phyloP scores from a whole-genome alignment of 2,113 vertebrate genomes.

The Vulpes ferrilata region DNA sequence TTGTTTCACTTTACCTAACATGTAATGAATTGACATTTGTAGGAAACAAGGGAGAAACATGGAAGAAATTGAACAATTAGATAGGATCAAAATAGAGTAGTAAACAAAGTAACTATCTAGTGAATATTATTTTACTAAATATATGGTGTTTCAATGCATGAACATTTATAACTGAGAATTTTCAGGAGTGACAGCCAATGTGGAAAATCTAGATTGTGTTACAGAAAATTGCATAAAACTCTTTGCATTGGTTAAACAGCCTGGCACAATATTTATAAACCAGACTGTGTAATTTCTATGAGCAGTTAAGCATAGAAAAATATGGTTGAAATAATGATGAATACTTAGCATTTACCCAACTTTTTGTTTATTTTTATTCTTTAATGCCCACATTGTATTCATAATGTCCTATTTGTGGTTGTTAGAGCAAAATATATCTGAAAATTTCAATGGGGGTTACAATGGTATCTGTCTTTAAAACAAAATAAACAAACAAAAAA shows the following conservation, averaged over 20 bases:
- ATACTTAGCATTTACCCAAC: not conserved
- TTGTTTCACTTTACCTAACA: not conserved
- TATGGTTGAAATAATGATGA: not conserved
- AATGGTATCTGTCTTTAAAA: not conserved
- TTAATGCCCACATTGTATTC: not conserved
- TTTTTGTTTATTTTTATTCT: not conserved
- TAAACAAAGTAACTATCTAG: not conserved
- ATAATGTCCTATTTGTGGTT: not conserved
- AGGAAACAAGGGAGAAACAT: not conserved
- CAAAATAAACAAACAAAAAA: not conserved
- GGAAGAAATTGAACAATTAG: not conserved
- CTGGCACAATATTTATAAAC: not conserved
- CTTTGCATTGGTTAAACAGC: not conserved
- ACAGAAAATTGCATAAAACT: not conserved
- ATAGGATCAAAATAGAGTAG: not conserved
- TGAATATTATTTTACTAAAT: not conserved
- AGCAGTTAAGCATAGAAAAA: not conserved
- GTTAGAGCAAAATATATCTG: not conserved
- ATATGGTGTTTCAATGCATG: not conserved
- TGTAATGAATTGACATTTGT: not conserved
- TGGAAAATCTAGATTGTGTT: not conserved
- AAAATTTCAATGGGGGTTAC: not conserved
- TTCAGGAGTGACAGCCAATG: not conserved
- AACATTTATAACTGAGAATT: not conserved
- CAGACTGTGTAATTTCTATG: not conserved